Evolutionary conservation across 2,888 invertebrate genomes (phyloP), one percentile per base, ranked within the genome.

Genomic region (Andrena flavipes): DNA sequence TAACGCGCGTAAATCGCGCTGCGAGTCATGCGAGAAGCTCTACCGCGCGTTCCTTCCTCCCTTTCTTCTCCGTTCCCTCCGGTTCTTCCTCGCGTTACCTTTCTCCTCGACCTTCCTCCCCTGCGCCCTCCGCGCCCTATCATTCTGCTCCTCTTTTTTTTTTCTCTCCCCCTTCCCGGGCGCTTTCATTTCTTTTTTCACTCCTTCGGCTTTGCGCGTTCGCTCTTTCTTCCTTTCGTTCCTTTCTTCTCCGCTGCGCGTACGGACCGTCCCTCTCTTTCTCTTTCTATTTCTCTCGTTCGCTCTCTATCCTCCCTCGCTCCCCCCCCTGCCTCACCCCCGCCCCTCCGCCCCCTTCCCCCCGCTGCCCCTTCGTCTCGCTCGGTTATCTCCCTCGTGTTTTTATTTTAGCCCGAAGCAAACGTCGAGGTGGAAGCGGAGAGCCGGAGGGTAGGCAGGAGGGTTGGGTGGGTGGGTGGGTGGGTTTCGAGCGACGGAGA

Each of bases 371-470:
- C 56, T 63, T n/a, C 75, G 62, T 68, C 81, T 67, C 81, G 71
- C 71, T 54, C 80, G 71, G 78, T 79, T 82, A 82, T 85, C 82
- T 82, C 76, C 71, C 80, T 85, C 77, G 73, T 74, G 84, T 91
- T 91, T 92, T 91, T 91, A 91, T 92, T 91, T 92, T 91, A 90
- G 91, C 90, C 89, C 84, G 90, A 87, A 89, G 91, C 90, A 86
- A 90, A 90, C 88, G 87, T 78, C 86, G 88, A 82, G 86, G 87
- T 85, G 82, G 83, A 83, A 84, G 81, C 84, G 82, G 76, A 68
- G 81, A 74, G 77, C 56, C 69, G 76, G 16, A 23, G 56, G 60
- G 62, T 63, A 33, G 56, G 62, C 35, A 23, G 70, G 33, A 16
- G 49, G 35, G 30, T n/a, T 68, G 76, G 26, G n/a, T 26, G 42